Conservation (phyloP, 1,140 invertebrate genomes). For the Ganaspis sp. region DNA sequence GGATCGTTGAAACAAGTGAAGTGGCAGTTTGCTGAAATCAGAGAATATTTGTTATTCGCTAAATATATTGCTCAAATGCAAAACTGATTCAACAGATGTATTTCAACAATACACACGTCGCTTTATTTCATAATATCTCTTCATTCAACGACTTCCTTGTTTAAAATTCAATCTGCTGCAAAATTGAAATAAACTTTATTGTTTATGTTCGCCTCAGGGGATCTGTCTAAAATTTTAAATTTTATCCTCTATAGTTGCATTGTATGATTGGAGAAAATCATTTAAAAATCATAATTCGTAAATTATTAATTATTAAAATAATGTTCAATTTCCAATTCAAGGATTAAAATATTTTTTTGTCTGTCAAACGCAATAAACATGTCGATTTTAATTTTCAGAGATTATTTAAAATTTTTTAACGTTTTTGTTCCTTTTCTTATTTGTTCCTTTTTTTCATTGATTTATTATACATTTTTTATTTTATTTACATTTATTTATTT, state of each 20-base stretch:
- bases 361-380: no score
- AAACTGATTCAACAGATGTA: conserved; percentile 6
- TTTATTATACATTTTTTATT: no score
- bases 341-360: no score
- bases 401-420: no score
- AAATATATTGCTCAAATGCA: background rate
- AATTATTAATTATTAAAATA: no score
- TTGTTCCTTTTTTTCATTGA: no score
- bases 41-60: conserved; percentile 2
- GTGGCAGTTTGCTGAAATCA: background rate
- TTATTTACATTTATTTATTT: no score
- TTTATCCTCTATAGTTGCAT: background rate
- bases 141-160: background rate
- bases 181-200: background rate
- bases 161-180: conserved; percentile 5
- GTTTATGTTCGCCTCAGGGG: background rate
- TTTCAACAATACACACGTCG: background rate
- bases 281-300: background rate
- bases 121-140: background rate
- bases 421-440: no score
- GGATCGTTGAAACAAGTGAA: conserved; percentile 13
- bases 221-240: background rate
- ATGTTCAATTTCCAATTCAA: no score
- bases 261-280: no score
- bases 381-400: no score